These are phyloP conservation scores for Trichonephila clavipes DNA, from an alignment of 1,140 invertebrate genomes.

Conservation along the genomic window DNA sequence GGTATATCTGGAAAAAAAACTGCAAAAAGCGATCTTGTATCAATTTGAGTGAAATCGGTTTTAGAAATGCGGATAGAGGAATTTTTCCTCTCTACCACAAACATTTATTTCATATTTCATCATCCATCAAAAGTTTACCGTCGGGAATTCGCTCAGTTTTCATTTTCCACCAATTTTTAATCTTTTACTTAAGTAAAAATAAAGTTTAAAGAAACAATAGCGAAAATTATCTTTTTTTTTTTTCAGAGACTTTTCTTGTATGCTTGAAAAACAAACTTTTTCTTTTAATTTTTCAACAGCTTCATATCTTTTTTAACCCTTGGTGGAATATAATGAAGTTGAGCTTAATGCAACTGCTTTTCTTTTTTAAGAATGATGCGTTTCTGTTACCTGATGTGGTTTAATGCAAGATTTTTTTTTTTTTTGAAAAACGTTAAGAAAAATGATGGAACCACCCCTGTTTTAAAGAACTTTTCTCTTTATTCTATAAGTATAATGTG, in stretches of 20 bases:
- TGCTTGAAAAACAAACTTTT: neutral
- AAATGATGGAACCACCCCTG: no score
- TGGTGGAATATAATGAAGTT: neutral
- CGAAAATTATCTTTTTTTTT: neutral
- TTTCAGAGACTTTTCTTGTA: neutral
- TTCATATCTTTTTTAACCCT: neutral
- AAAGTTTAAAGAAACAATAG: slow-evolving; percentile 5
- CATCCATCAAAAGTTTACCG: slow-evolving; percentile 63
- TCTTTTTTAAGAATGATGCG: neutral
- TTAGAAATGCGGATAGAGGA: no score
- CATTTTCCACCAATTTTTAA: neutral
- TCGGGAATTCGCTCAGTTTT: slow-evolving; percentile 55
- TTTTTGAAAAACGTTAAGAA: no score
- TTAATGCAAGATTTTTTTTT: no score
- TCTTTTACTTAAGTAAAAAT: neutral
- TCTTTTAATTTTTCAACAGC: neutral
- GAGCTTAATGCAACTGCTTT: slow-evolving; percentile 5
- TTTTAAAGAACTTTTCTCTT: no score
- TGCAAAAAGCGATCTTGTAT: no score
- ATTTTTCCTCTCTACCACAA: no score
- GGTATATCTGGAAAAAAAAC: no score
- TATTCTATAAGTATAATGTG: no score
- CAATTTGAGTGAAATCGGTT: no score
- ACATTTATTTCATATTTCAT: neutral
- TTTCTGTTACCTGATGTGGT: no score